phyloP scores from a whole-genome alignment of 2,797 vertebrate species.

The Micropoecilia bifurca region DNA sequence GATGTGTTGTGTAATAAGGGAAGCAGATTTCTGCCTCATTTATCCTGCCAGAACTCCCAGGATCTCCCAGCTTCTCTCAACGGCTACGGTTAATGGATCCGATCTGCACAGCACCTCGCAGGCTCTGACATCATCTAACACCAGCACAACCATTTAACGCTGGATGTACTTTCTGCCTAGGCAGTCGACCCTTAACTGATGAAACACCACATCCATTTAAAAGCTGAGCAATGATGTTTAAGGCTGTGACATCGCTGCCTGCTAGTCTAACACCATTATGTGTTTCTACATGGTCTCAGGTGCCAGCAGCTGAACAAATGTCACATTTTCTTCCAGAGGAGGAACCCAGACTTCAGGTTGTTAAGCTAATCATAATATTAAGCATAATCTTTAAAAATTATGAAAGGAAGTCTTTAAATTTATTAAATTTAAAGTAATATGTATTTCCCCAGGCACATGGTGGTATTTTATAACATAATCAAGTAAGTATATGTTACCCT shows the following conservation, averaged over 20 bases:
- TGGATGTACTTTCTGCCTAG: background rate
- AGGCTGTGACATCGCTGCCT: background rate
- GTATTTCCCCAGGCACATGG: too few relatives aligned
- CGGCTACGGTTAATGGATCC: slow-evolving; percentile 28
- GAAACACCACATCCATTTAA: background rate
- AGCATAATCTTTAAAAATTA: too few relatives aligned
- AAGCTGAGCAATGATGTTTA: background rate
- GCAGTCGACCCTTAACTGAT: background rate
- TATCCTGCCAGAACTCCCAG: slow-evolving; percentile 48
- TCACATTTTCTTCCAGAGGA: background rate
- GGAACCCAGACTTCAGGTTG: background rate
- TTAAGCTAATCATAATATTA: too few relatives aligned
- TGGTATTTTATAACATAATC: too few relatives aligned
- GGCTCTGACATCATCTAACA: slow-evolving; percentile 3
- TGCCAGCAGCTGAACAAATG: background rate
- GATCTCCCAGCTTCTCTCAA: slow-evolving; percentile 38
- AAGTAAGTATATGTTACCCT: too few relatives aligned
- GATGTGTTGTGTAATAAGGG: slow-evolving; percentile 57
- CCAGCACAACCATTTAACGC: slow-evolving; percentile 4
- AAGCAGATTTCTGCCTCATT: slow-evolving; percentile 66
- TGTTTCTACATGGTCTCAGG: background rate
- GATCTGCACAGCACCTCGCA: slow-evolving; percentile 26
- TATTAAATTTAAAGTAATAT: too few relatives aligned
- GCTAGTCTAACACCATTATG: background rate
- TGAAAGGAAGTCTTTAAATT: too few relatives aligned